Evolutionary conservation across 2,888 invertebrate genomes (phyloP).

Genomic region (Ptychoptera albimana): DNA sequence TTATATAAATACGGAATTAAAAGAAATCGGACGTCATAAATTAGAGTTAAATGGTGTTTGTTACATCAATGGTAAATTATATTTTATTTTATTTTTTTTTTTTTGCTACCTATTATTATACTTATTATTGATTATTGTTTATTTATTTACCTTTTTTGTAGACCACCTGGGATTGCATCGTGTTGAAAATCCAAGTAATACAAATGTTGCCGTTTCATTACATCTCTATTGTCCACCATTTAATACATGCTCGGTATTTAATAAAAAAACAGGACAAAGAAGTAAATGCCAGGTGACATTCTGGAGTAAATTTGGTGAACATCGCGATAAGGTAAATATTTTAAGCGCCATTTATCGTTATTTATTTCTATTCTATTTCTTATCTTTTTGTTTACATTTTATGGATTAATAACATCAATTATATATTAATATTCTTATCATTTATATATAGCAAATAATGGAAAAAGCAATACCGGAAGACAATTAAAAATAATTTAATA

Average conservation of each 20-base stretch:
- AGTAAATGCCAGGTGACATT: slow-evolving; percentile 64
- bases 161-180: slow-evolving; percentile 90
- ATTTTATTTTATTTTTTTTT: background rate
- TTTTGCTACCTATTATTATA: background rate
- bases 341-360: background rate
- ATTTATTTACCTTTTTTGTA: slow-evolving; percentile 26
- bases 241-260: slow-evolving; percentile 74
- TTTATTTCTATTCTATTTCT: background rate
- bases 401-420: too few species aligned
- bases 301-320: slow-evolving; percentile 79
- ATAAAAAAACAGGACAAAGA: slow-evolving; percentile 72
- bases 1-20: slow-evolving; percentile 37
- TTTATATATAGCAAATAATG: too few species aligned
- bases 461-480: too few species aligned
- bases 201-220: slow-evolving; percentile 76
- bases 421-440: too few species aligned
- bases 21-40: slow-evolving; percentile 45
- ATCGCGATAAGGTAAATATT: slow-evolving; percentile 12
- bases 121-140: slow-evolving; percentile 1
- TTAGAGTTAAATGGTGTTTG: slow-evolving; percentile 65
- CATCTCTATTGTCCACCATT: slow-evolving; percentile 95
- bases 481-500: too few species aligned
- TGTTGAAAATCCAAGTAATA: slow-evolving; percentile 85
- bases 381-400: background rate
- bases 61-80: slow-evolving; percentile 79